Base-by-base conservation (phyloP, 2,113 vertebrate species). In the Eidolon helvum region DNA sequence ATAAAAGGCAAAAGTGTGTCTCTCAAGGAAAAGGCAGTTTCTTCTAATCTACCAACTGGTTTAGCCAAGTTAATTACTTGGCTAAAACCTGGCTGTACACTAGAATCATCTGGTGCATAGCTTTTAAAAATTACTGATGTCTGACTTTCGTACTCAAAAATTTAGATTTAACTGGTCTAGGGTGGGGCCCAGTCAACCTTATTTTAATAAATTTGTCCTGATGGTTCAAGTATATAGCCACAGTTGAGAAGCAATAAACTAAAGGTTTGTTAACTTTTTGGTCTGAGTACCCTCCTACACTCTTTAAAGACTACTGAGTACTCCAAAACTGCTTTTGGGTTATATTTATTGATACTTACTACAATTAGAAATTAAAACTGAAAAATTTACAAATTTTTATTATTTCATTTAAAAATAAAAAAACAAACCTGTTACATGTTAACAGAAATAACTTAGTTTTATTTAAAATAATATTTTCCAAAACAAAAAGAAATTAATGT, bases 111-210 rank as follows among this genome's bases (percentile, higher is more conserved):
- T 55, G 48, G 24, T 90, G 12, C 33, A 68, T 1, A 68, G 30
- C 48, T 66, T 75, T 75, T 43, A 93, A 93, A 92, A 69, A 65
- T 33, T 65, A 77, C 28, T 68, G 26, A 61, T 26, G 33, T 48
- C 79, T 78, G 80, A 40, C 10, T 85, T 71, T 61, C 2, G 66
- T 74, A 33, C 48, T 85, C 40, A 90, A 63, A 71, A 69, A 50
- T 66, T 86, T 53, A 94, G n/a, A 95, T n/a, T 69, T 90, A 83
- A 90, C n/a, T 94, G 43, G 30, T 57, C n/a, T 82, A 69, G 66
- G 57, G 35, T 66, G 5, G 35, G 59, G 15, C 19, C 24, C 40
- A 75, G 77, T 26, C 50, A 79, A 63, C 19, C 10, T 90, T 85
- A 61, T 61, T 71, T 21, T 50, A 72, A 16, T 80, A 63, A 71